Conservation (phyloP, 92 coral and sea anemone genomes). For the Diadumene lineata region DNA sequence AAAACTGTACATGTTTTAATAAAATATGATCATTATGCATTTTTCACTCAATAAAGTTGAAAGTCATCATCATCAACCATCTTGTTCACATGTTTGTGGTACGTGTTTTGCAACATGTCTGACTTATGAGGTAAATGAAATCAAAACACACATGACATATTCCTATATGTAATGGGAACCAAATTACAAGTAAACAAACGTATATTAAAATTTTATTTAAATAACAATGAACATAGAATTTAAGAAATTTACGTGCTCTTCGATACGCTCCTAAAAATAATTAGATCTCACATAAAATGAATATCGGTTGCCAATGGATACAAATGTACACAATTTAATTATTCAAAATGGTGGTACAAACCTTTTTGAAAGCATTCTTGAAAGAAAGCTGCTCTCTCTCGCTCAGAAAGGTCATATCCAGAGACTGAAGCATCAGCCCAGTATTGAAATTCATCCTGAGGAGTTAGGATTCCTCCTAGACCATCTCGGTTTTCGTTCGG, state of each 20-base stretch:
- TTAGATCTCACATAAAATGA: not conserved
- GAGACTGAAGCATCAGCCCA: slow-evolving; percentile 98
- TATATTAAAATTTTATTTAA: not conserved
- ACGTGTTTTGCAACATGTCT: too few relatives aligned
- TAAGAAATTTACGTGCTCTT: not conserved
- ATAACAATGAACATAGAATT: not conserved
- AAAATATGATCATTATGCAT: too few relatives aligned
- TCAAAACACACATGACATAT: too few relatives aligned
- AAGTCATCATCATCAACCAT: too few relatives aligned
- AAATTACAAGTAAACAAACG: too few relatives aligned
- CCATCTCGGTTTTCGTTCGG: slow-evolving; percentile 65
- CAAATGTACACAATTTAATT: slow-evolving; percentile 56
- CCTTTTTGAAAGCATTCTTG: slow-evolving; percentile 98
- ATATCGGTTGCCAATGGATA: slow-evolving; percentile 73
- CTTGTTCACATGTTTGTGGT: too few relatives aligned
- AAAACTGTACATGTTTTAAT: too few relatives aligned
- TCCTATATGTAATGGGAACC: too few relatives aligned
- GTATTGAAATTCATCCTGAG: slow-evolving; percentile 95
- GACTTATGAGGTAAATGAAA: too few relatives aligned
- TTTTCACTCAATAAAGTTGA: too few relatives aligned
- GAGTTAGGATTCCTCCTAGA: slow-evolving; percentile 92
- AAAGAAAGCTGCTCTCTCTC: slow-evolving; percentile 91
- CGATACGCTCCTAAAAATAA: too few relatives aligned
- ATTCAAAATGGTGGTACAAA: slow-evolving; percentile 17
- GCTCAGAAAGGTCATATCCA: slow-evolving; percentile 92